Base-by-base conservation (phyloP, 2,888 invertebrate genomes). In the Pherbina coryleti region DNA sequence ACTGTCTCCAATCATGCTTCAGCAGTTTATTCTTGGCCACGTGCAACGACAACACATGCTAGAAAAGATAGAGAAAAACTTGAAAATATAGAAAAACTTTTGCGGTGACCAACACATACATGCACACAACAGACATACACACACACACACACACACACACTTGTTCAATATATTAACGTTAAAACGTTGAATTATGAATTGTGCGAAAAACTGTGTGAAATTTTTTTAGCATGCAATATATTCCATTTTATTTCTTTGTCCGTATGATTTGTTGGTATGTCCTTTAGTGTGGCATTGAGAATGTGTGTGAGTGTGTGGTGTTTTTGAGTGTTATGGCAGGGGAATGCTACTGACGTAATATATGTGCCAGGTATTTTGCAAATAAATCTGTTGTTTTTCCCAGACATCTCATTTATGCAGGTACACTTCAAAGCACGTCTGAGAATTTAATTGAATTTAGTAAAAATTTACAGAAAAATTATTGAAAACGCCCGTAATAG, bases 151-250 rank as follows among this genome's bases (percentile, higher is more conserved):
- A 55, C 8, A 53, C 44, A 22, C 14, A 44, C 19, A 4, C 8
- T 28, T 19, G 51, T 49, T 69, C 67, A 37, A 55, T 22, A 55
- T 64, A 25, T 66, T 17, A 19, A 34, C 64, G 64, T 66, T 37
- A 31, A 25, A 31, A 34, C 9, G 34, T 66, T 51, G 49, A 71
- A 67, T 67, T 67, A 49, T 49, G 67, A 67, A 71, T 55, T 53
- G 53, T 55, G 53, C 53, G 71, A 71, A 34, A 71, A 71, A 53
- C n/a, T 53, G 22, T 71, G 55, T 57, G 71, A 71, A 71, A 57
- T 71, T 28, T 71, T 31, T 37, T 71, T 71, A 55, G 71, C 25
- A 34, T 55, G 55, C 55, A 71, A 25, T 55, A 34, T 71, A 55
- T 55, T n/a, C n/a, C 55, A 71, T 55, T 71, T 71, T 71, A 71